Evolutionary conservation across 2,888 invertebrate genomes (phyloP).

Genomic region (Agelastica alni): DNA sequence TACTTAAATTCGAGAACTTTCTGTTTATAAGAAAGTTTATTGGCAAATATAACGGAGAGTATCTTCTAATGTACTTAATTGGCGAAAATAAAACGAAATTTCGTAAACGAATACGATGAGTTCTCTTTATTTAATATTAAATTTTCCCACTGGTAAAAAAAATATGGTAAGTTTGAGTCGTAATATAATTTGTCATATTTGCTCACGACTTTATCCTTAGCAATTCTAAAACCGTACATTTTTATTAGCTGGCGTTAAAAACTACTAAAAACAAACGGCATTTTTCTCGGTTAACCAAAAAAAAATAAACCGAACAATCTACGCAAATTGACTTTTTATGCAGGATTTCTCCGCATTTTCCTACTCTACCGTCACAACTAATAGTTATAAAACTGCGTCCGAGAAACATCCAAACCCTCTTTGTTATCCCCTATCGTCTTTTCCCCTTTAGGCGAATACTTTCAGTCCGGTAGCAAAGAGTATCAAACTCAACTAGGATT

Average conservation of each 20-base stretch:
- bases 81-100: slow-evolving; percentile 15
- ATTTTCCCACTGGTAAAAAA: too few relatives aligned
- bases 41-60: slow-evolving; percentile 12
- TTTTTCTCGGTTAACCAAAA: slow-evolving; percentile 10
- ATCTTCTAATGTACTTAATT: slow-evolving; percentile 11
- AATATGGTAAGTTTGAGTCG: too few relatives aligned
- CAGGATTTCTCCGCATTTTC: slow-evolving; percentile 14
- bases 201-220: too few relatives aligned
- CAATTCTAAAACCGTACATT: too few relatives aligned
- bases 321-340: slow-evolving; percentile 21
- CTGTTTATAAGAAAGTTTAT: slow-evolving; percentile 16
- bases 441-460: not conserved
- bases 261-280: slow-evolving; percentile 9
- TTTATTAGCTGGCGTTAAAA: slow-evolving; percentile 1
- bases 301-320: slow-evolving; percentile 11
- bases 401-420: slow-evolving; percentile 2
- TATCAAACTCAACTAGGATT: too few relatives aligned
- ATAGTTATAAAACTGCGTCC: slow-evolving; percentile 15
- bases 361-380: slow-evolving; percentile 11
- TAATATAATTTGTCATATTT: too few relatives aligned
- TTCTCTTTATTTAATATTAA: too few relatives aligned
- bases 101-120: too few relatives aligned
- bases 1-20: slow-evolving; percentile 16
- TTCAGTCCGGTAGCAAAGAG: slow-evolving; percentile 3
- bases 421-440: not conserved